A percentile compares a stretch with the other conserved stretches of the same genome.
phyloP scores from a whole-genome alignment of 1,140 invertebrate genomes.

The Zaprionus kolodkinae region DNA sequence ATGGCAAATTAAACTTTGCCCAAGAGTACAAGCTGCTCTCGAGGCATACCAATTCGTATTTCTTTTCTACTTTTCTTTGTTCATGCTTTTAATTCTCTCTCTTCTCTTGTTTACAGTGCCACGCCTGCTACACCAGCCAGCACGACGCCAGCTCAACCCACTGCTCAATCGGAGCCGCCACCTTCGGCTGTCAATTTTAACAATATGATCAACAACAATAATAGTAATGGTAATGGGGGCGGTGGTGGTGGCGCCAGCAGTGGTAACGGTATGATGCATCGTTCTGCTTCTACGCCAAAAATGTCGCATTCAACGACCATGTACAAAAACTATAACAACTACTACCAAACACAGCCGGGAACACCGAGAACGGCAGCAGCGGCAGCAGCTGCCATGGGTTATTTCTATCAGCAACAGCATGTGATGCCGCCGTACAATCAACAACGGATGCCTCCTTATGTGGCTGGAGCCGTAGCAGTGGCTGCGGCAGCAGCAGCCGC shows the following conservation, averaged over 20 bases:
- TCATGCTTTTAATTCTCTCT: not conserved
- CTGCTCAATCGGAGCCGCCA: constrained; percentile 21
- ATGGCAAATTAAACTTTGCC: not conserved
- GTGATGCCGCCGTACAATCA: constrained; percentile 50
- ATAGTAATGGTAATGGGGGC: constrained; percentile 46
- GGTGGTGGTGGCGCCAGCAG: not conserved
- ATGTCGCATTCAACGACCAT: constrained; percentile 63
- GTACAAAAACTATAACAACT: constrained; percentile 70
- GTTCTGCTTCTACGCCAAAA: constrained; percentile 68
- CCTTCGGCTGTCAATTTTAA: constrained; percentile 44
- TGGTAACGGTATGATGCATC: constrained; percentile 51
- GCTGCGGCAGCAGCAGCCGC: constrained; percentile 17
- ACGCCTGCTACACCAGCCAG: constrained; percentile 40
- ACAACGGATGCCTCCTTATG: constrained; percentile 61
- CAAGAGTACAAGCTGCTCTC: not conserved
- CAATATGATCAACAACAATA: constrained; percentile 57
- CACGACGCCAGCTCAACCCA: constrained; percentile 15
- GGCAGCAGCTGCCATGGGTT: constrained; percentile 51
- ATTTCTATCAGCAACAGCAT: constrained; percentile 56
- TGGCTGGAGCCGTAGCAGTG: constrained; percentile 22
- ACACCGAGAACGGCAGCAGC: constrained; percentile 7
- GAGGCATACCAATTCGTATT: not conserved
- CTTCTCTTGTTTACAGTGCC: constrained; percentile 34
- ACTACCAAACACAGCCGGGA: constrained; percentile 56
- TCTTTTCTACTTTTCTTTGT: not conserved